Conservation (phyloP, 2,113 vertebrate species). For the Phalacrocorax aristotelis region DNA sequence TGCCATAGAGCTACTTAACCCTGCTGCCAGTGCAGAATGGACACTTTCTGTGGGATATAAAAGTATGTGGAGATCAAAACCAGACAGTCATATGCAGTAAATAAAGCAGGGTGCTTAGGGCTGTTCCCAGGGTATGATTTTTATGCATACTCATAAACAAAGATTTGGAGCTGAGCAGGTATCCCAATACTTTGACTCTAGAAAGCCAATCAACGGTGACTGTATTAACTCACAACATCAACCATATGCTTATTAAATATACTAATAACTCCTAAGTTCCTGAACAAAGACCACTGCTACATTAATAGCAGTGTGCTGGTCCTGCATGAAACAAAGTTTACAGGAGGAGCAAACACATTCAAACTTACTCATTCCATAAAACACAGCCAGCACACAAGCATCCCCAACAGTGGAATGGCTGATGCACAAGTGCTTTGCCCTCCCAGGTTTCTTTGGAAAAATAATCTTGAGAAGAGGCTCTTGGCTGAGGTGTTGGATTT, state of each 20-base stretch:
- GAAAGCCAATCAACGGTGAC: background rate
- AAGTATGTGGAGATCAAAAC: background rate
- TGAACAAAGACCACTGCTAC: background rate
- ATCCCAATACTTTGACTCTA: background rate
- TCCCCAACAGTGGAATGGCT: background rate
- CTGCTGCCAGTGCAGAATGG: background rate
- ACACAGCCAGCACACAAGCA: background rate
- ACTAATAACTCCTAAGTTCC: background rate
- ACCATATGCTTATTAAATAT: slow-evolving; percentile 1
- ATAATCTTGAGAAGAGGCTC: background rate
- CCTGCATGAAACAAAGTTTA: background rate
- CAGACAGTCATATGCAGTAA: background rate
- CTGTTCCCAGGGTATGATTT: background rate
- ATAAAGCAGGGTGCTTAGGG: slow-evolving; percentile 13
- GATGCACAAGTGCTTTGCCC: background rate
- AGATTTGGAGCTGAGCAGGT: slow-evolving; percentile 2
- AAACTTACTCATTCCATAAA: background rate
- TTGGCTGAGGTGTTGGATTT: background rate
- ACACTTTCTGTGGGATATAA: background rate
- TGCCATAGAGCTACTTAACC: background rate
- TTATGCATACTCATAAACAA: background rate
- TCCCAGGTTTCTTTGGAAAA: background rate
- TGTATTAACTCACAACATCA: slow-evolving; percentile 41
- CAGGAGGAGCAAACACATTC: background rate
- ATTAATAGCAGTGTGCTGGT: background rate